These are phyloP conservation scores for Alviniconcha marisindica DNA, from an alignment of 1,140 invertebrate genomes.

Conservation along the genomic window DNA sequence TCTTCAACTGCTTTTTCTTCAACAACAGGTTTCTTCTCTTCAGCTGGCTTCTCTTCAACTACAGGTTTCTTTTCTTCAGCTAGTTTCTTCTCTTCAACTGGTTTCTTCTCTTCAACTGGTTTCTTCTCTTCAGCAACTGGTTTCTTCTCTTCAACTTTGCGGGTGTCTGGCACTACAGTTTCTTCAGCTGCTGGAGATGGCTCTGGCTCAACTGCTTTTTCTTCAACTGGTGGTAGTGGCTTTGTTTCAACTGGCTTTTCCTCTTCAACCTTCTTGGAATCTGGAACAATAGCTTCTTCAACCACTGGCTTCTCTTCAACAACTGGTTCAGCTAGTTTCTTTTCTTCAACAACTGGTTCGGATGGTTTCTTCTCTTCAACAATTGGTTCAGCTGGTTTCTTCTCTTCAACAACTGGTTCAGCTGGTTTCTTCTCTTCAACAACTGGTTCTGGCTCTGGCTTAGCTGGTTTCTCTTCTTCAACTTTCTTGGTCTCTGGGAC, in stretches of 20 bases:
- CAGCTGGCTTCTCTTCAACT: constrained; percentile 81
- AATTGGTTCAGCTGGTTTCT: neutral
- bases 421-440: constrained; percentile 28
- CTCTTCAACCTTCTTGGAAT: constrained; percentile 15
- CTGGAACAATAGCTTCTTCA: constrained; percentile 79
- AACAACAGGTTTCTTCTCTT: neutral
- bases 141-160: constrained; percentile 70
- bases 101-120: constrained; percentile 14
- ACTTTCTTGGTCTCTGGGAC: neutral
- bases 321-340: too few relatives aligned
- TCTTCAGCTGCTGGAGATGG: neutral
- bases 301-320: constrained; percentile 74
- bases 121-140: neutral
- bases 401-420: constrained; percentile 7
- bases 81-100: neutral
- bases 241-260: constrained; percentile 25
- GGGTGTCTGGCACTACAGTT: neutral
- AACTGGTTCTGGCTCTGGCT: neutral
- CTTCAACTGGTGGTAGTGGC: constrained; percentile 1
- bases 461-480: constrained; percentile 2
- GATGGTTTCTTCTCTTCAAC: too few relatives aligned
- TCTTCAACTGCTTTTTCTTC: neutral
- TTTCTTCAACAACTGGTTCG: too few relatives aligned
- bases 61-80: constrained; percentile 70
- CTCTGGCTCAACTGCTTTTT: neutral